Evolutionary conservation across 2,797 vertebrate genomes (phyloP), one percentile per base, ranked within the genome.

Genomic region (Mycteria americana): DNA sequence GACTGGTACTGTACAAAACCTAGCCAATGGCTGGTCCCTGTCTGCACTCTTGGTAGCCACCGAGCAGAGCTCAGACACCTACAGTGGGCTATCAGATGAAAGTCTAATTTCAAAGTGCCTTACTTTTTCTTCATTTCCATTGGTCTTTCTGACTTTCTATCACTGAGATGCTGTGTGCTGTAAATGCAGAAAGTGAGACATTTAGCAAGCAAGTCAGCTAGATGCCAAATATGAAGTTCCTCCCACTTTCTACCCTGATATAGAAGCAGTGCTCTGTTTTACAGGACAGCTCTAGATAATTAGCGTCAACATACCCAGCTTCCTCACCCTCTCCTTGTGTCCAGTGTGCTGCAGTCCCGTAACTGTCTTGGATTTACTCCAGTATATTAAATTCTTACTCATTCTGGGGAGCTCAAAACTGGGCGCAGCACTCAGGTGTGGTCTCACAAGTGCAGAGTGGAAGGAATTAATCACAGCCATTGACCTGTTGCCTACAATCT

Each of bases 261-360:
- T 31, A 24, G 16, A 63, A 82, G 41, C 63, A 94, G 14, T 35
- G 41, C 13, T 54, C 30, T 85, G 23, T 57, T 85, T 82, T 15
- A 39, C 19, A 69, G 25, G 46, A 45, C 25, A 64, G 59, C 6
- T 86, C 12, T 54, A 53, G 25, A 54, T 18, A 57, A 53, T 43
- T 28, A 19, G 2, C 3, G 4, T 15, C 48, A 45, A 31, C 13
- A 7, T 3, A 48, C 6, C 10, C 53, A 78, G 10, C 3, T 22
- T 5, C 28, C 19, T 72, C 41, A 64, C 5, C 14, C 16, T 41
- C 25, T 37, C 30, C 11, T 45, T 31, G 21, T 53, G 50, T 65
- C 30, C 54, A 76, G 12, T n/a, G 41, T 56, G 48, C 22, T 51
- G 11, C 54, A 53, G 21, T 67, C 13, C 15, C 0, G 0, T 24